Conservation (phyloP, 2,888 invertebrate species). For the Maniola hyperantus region DNA sequence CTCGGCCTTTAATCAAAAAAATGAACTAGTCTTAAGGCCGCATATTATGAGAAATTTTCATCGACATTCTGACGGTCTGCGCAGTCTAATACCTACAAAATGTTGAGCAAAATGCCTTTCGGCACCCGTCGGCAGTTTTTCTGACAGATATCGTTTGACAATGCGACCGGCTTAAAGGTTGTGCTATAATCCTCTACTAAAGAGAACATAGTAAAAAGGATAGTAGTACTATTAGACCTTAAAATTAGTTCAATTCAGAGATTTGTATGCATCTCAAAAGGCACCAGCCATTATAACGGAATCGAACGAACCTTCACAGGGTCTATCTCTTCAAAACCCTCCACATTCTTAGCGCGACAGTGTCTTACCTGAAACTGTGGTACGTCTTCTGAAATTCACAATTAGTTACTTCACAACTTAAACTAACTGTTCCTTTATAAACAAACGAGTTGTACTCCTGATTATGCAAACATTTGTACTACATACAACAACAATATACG, state of each 20-base stretch:
- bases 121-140: too few species aligned
- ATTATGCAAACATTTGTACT: background rate
- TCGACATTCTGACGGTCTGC: too few species aligned
- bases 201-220: background rate
- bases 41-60: too few species aligned
- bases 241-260: background rate
- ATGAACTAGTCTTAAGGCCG: too few species aligned
- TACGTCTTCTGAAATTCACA: slow-evolving; percentile 43
- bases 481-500: too few species aligned
- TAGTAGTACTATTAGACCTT: background rate
- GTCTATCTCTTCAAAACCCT: slow-evolving; percentile 72
- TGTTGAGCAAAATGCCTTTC: too few species aligned
- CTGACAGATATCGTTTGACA: too few species aligned
- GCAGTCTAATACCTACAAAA: too few species aligned
- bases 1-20: too few species aligned
- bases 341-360: slow-evolving; percentile 66
- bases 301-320: slow-evolving; percentile 64
- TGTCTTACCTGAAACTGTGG: slow-evolving; percentile 68
- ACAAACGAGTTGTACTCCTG: background rate
- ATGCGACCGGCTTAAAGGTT: background rate
- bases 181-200: background rate
- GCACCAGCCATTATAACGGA: slow-evolving; percentile 16
- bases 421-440: background rate
- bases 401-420: slow-evolving; percentile 3
- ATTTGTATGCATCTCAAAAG: background rate